Conservation (phyloP, 2,888 invertebrate species). For the Ernsta delagoae region DNA sequence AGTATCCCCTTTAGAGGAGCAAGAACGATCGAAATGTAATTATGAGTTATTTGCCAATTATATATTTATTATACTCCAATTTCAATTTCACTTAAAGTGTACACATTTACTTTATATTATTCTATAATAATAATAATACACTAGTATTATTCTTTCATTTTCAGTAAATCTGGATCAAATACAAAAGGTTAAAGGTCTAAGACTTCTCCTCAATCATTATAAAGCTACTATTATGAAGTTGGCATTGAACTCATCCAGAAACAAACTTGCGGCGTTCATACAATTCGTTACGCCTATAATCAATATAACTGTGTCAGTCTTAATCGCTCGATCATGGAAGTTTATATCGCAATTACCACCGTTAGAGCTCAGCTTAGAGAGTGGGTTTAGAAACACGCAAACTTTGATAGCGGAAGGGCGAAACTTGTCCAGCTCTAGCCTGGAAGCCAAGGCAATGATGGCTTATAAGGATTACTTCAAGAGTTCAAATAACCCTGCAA, state of each 20-base stretch:
- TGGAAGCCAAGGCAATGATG: slow-evolving; percentile 59
- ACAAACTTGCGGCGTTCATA: slow-evolving; percentile 69
- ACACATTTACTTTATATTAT: background rate
- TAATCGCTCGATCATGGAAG: slow-evolving; percentile 75
- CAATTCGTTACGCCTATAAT: slow-evolving; percentile 75
- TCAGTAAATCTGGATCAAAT: slow-evolving; percentile 65
- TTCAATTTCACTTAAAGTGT: background rate
- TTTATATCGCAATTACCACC: slow-evolving; percentile 85
- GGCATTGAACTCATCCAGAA: slow-evolving; percentile 68
- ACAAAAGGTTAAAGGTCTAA: slow-evolving; percentile 70
- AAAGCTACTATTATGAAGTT: slow-evolving; percentile 78
- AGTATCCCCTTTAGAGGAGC: slow-evolving; percentile 11
- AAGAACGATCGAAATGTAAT: slow-evolving; percentile 15
- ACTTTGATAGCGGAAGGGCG: slow-evolving; percentile 61
- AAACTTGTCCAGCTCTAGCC: slow-evolving; percentile 55
- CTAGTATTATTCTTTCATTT: slow-evolving; percentile 46
- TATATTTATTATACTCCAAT: background rate
- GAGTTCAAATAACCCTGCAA: slow-evolving; percentile 53
- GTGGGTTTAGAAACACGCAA: slow-evolving; percentile 67
- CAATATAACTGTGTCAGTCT: slow-evolving; percentile 72
- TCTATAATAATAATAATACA: too few species aligned
- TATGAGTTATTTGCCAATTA: slow-evolving; percentile 9
- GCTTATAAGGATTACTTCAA: slow-evolving; percentile 71
- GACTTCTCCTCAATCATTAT: slow-evolving; percentile 70
- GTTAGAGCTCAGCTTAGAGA: slow-evolving; percentile 79